Evolutionary conservation across 2,113 vertebrate species (phyloP).

Genomic region (Sardina pilchardus): DNA sequence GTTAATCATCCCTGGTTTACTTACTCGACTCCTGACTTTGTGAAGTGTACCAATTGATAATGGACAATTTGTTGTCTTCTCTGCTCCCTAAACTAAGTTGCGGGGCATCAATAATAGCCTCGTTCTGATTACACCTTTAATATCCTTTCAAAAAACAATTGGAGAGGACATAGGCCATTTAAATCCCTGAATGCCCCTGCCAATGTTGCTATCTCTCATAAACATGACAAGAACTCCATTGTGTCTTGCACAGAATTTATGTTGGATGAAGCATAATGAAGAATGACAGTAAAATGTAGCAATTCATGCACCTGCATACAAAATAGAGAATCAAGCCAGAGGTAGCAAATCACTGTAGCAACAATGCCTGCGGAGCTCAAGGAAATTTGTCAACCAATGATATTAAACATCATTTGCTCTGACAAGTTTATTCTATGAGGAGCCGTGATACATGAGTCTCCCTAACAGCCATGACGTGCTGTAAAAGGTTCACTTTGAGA

Average conservation of each 20-base stretch:
- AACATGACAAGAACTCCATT: conserved; percentile 10
- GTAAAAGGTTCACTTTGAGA: background rate
- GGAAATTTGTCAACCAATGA: background rate
- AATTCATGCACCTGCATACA: background rate
- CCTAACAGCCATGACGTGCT: background rate
- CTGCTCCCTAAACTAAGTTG: background rate
- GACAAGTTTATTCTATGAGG: background rate
- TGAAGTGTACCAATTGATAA: background rate
- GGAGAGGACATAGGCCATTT: background rate
- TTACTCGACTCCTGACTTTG: background rate
- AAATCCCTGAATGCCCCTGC: background rate
- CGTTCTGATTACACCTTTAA: background rate
- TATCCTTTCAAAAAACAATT: background rate
- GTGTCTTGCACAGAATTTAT: background rate
- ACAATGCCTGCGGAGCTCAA: background rate
- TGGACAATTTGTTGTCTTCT: background rate
- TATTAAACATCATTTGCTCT: conserved; percentile 4
- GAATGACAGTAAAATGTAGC: background rate
- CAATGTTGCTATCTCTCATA: background rate
- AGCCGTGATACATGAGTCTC: background rate
- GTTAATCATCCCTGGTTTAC: background rate
- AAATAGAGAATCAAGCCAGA: background rate
- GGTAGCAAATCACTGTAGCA: background rate
- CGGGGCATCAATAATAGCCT: background rate
- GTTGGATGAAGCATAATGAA: background rate